Evolutionary conservation across 2,797 vertebrate genomes (phyloP), one percentile per base, ranked within the genome.

Genomic region (Naso thynnoides): DNA sequence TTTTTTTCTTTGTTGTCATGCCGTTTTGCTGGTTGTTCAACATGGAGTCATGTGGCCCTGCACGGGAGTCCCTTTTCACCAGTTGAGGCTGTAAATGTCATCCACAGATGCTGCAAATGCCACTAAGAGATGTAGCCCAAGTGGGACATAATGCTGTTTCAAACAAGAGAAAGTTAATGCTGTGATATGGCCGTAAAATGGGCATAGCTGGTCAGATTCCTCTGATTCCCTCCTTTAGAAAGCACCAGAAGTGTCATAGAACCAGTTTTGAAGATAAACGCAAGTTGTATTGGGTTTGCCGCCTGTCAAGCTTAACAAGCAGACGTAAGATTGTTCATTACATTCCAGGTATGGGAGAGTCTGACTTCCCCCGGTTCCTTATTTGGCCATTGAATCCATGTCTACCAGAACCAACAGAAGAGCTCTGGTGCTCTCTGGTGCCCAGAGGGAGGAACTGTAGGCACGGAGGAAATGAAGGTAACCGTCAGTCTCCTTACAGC

Each of bases 351-450:
- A 24, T 36, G 18, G 49, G 71, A 83, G 66, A 82, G 73, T 84
- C 73, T 36, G 71, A 54, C 69, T 36, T 68, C 49, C 59, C 69
- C 62, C 39, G n/a, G 8, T 79, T 76, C 70, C 66, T 65, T 66
- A 29, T 70, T 66, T 72, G 61, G 66, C 81, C 61, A 44, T 65
- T 23, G 24, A 53, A 84, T 80, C 73, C 78, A 73, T 0, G 19
- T 61, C 71, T 55, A 71, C 53, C 65, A 39, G 21, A 73, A 70
- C 64, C 66, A 77, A 39, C 68, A 66, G 85, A 70, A 50, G 88
- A 84, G 82, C 89, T 92, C 78, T 86, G 82, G 76, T 53, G 89
- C 91, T 62, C 87, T 80, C 91, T 93, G 76, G 82, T 93, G 91
- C 73, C 79, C 76, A 57, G 38, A 73, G 66, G 69, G 77, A 86